Conservation (phyloP, 2,113 vertebrate species). For the Enhydra lutris region DNA sequence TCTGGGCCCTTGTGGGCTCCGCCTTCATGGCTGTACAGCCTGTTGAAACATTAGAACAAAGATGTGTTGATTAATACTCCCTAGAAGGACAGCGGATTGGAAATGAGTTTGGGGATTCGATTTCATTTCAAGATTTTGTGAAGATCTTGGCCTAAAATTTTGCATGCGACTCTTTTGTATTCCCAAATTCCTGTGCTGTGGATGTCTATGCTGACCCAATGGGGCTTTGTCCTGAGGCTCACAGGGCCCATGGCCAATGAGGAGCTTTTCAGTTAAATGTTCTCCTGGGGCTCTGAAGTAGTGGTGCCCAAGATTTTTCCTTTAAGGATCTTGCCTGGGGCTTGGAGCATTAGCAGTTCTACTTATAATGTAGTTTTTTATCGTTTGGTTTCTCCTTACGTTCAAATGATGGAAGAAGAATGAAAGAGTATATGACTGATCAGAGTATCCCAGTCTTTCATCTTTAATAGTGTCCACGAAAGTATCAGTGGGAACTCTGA, state of each 20-base stretch:
- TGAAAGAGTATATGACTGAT: not conserved
- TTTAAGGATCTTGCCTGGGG: not conserved
- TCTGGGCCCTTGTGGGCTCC: not conserved
- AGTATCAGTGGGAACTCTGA: not conserved
- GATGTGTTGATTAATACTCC: not conserved
- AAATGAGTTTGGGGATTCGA: constrained; percentile 12
- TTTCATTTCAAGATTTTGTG: not conserved
- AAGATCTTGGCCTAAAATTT: not conserved
- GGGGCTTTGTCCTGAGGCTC: not conserved
- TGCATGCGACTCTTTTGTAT: not conserved
- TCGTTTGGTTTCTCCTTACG: not conserved
- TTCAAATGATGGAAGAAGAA: too few species aligned
- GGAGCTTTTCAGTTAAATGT: not conserved
- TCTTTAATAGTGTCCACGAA: not conserved
- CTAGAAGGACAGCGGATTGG: not conserved
- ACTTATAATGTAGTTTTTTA: not conserved
- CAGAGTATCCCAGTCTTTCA: not conserved
- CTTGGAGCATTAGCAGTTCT: not conserved
- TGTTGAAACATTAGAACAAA: not conserved
- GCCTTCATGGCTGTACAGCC: not conserved
- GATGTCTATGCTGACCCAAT: fast-evolving
- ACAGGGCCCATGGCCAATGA: not conserved
- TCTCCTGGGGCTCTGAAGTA: not conserved
- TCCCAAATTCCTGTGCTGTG: not conserved
- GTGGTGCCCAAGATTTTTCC: not conserved